Evolutionary conservation across 2,113 vertebrate genomes (phyloP).

Genomic region (Pholis gunnellus): DNA sequence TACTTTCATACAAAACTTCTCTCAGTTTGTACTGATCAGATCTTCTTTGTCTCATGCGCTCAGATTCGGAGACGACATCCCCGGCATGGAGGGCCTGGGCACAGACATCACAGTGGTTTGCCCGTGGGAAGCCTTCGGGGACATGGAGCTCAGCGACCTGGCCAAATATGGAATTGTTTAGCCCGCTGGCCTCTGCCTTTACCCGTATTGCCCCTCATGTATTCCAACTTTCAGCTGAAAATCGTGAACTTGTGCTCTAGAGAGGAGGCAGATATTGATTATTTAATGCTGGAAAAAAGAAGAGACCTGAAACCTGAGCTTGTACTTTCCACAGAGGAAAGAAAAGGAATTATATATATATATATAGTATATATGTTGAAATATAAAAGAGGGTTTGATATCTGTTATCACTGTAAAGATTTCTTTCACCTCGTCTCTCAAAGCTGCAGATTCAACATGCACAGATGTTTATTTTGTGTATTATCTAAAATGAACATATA

Average conservation of each 20-base stretch:
- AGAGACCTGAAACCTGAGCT: not conserved
- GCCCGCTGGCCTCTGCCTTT: not conserved
- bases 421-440: conserved; percentile 9
- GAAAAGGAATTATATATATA: not conserved
- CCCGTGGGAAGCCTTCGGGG: conserved; percentile 95
- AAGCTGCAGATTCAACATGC: conserved; percentile 31
- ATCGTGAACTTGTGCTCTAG: not conserved
- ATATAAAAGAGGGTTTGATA: conserved; percentile 15
- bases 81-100: conserved; percentile 95
- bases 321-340: conserved; percentile 1
- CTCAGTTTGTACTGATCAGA: conserved; percentile 1
- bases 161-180: conserved; percentile 94
- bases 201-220: not conserved
- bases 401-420: conserved; percentile 10
- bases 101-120: conserved; percentile 96
- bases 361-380: not conserved
- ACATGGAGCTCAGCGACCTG: conserved; percentile 95
- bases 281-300: conserved; percentile 27
- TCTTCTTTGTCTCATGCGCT: not conserved
- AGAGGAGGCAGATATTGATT: conserved; percentile 38
- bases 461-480: conserved; percentile 39
- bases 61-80: conserved; percentile 96
- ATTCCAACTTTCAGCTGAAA: conserved; percentile 6
- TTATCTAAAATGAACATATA: not conserved
- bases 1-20: not conserved